Evolutionary conservation across 2,797 vertebrate genomes (phyloP).

Genomic region (Oryzias dopingdopingensis): DNA sequence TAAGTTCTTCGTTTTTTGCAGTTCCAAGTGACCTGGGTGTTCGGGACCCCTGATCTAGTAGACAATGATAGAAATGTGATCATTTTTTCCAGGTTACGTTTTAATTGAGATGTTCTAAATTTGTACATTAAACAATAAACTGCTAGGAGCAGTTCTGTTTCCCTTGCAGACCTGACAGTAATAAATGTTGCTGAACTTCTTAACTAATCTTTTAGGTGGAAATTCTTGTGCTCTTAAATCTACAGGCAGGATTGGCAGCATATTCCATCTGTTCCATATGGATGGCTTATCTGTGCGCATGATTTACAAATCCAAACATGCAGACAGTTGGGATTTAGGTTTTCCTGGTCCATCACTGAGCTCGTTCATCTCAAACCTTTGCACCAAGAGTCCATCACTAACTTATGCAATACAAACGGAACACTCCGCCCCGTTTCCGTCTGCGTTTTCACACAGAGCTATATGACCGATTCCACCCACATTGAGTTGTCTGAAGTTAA

Average conservation of each 20-base stretch:
- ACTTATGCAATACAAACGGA: neutral
- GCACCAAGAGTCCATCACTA: neutral
- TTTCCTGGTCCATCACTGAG: neutral
- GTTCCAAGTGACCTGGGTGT: no score
- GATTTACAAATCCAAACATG: neutral
- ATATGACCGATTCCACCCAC: neutral
- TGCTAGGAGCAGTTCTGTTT: no score
- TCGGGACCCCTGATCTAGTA: no score
- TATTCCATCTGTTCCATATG: neutral
- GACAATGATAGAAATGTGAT: no score
- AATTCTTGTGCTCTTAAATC: neutral
- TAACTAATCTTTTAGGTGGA: neutral
- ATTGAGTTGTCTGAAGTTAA: neutral
- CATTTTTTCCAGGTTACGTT: no score
- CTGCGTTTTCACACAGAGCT: neutral
- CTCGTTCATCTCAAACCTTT: conserved; percentile 4
- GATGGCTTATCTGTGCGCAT: neutral
- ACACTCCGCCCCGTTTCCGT: conserved; percentile 8
- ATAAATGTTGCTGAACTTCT: neutral
- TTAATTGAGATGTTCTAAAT: no score
- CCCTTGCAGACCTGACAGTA: neutral
- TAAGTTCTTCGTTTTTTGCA: no score
- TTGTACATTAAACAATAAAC: no score
- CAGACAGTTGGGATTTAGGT: conserved; percentile 4
- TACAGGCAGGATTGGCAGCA: neutral